Base-by-base conservation (phyloP, 2,888 invertebrate genomes). In the Rhimphoctona megacephalus region DNA sequence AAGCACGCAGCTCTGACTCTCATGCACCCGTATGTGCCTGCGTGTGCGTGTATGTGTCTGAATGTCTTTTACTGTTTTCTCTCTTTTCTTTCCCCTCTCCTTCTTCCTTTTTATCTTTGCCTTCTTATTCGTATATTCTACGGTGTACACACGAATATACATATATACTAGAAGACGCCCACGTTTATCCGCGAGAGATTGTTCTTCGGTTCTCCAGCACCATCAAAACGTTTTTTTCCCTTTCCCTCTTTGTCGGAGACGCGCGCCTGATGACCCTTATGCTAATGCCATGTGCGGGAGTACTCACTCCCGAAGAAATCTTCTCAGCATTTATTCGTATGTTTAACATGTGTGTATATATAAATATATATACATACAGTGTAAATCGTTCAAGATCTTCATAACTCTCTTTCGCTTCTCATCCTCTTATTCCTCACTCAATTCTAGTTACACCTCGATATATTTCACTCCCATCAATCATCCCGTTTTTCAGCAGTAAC, bases 211-310 rank as follows among this genome's bases (percentile, higher is more conserved):
- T 72, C 69, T 74, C 36, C 76, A 54, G 74, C 74, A 76, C 49
- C 74, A 83, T 66, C 54, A 17, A 67, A 30, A 74, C 76, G 39
- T 61, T 76, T 69, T 43, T 66, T 57, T 30, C n/a, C 17, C 49
- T 61, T 19, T 36, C 4, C 61, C 36, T 84, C 77, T 81, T 66
- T 76, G 78, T 78, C 73, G 73, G 66, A 67, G 77, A 64, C 17
- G 22, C 43, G 25, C 11, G 81, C 74, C 57, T 74, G 81, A 81
- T 77, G 81, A 76, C 74, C 73, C 83, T 72, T 77, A 72, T 86
- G 80, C 76, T 80, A 80, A 83, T 86, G 83, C 72, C 85, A 46
- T 69, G 64, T 46, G 83, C 72, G 66, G 61, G 74, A 79, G 82
- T 82, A 82, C 69, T 49, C 66, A 73, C 81, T 79, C 74, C 19